A percentile compares a stretch with the other conserved stretches of the same genome.
These are phyloP conservation scores for Siniperca chuatsi DNA, from an alignment of 2,113 vertebrate genomes.

Conservation along the genomic window DNA sequence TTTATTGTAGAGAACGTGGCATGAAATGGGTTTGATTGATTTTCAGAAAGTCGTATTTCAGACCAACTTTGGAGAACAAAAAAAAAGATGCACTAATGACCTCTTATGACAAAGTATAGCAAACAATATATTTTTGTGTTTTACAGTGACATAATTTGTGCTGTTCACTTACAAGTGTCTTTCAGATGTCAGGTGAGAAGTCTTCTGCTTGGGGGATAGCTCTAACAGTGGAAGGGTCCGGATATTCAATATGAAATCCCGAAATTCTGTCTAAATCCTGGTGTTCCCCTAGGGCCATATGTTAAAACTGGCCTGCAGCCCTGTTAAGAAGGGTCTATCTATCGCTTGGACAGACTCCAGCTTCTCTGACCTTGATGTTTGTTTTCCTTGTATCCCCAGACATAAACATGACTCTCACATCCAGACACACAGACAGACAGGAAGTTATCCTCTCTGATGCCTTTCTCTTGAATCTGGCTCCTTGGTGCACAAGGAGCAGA, in stretches of 20 bases:
- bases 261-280: constrained; percentile 49
- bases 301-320: constrained; percentile 59
- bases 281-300: constrained; percentile 26
- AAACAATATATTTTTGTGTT: background rate
- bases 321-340: constrained; percentile 64
- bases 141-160: background rate
- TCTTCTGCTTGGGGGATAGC: constrained; percentile 9
- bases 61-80: background rate
- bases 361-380: constrained; percentile 81
- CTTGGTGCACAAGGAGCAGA: constrained; percentile 18
- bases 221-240: background rate
- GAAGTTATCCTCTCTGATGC: constrained; percentile 66
- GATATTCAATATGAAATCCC: constrained; percentile 49
- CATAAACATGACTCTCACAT: constrained; percentile 73
- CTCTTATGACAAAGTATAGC: background rate
- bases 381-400: constrained; percentile 78
- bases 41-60: background rate
- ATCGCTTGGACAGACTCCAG: constrained; percentile 72
- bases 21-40: background rate
- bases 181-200: constrained; percentile 7
- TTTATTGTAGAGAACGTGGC: background rate
- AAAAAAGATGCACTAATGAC: background rate
- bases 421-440: constrained; percentile 66
- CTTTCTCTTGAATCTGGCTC: constrained; percentile 55
- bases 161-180: constrained; percentile 11